Percentiles rank a stretch among this genome's conserved stretches.
phyloP scores from a whole-genome alignment of 2,113 vertebrate genomes.

The Callopanchax toddi region DNA sequence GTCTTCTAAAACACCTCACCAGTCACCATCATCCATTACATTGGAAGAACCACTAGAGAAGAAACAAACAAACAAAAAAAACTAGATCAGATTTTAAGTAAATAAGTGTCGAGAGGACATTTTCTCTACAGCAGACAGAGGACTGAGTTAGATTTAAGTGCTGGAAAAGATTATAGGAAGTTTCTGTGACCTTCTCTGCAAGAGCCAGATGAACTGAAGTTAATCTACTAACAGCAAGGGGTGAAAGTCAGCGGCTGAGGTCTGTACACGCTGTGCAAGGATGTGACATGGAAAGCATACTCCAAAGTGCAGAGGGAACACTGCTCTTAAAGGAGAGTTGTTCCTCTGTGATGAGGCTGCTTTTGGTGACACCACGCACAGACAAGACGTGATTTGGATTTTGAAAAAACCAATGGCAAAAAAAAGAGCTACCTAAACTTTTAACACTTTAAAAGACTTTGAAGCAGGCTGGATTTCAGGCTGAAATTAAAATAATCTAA shows the following conservation, averaged over 20 bases:
- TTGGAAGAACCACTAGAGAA: slow-evolving; percentile 30
- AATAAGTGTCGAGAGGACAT: slow-evolving; percentile 11
- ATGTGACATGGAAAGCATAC: slow-evolving; percentile 39
- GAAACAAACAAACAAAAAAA: slow-evolving; percentile 33
- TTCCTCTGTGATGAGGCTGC: too few relatives aligned
- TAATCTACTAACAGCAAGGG: slow-evolving; percentile 50
- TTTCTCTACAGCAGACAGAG: slow-evolving; percentile 15
- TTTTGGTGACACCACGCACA: too few relatives aligned
- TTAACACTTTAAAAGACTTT: too few relatives aligned
- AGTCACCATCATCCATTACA: slow-evolving; percentile 27
- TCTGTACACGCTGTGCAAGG: slow-evolving; percentile 45
- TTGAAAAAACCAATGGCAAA: too few relatives aligned
- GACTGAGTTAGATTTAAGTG: slow-evolving; percentile 27
- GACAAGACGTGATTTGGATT: too few relatives aligned
- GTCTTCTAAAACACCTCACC: not conserved
- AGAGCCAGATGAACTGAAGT: slow-evolving; percentile 29
- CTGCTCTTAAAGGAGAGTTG: too few relatives aligned
- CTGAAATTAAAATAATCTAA: too few relatives aligned
- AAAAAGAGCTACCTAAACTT: too few relatives aligned
- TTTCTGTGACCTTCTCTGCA: slow-evolving; percentile 50
- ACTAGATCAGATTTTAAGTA: slow-evolving; percentile 20
- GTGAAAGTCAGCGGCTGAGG: slow-evolving; percentile 54
- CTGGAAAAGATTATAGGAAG: slow-evolving; percentile 21
- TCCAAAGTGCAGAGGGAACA: slow-evolving; percentile 44
- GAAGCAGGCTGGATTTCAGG: too few relatives aligned